Conservation (phyloP, 2,113 vertebrate species). For the Malurus cyaneus region DNA sequence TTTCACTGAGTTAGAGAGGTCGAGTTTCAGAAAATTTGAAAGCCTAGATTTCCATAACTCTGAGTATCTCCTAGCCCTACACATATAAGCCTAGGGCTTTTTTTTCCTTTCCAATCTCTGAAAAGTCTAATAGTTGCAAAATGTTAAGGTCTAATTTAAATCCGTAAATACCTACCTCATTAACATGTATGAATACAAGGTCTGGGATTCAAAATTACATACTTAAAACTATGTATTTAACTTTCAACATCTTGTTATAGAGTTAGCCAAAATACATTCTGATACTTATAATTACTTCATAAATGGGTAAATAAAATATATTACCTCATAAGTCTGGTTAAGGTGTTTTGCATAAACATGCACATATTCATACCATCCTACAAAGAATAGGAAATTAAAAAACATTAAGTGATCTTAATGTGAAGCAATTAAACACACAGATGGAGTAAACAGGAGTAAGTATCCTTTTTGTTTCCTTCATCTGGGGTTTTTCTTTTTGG, state of each 20-base stretch:
- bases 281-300: neutral
- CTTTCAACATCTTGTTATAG: neutral
- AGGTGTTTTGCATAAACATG: slow-evolving; percentile 95
- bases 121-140: neutral
- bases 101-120: neutral
- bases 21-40: neutral
- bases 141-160: neutral
- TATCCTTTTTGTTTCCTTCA: neutral
- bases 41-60: neutral
- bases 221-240: neutral
- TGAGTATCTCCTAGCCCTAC: neutral
- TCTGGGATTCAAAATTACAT: neutral
- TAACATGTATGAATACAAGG: neutral
- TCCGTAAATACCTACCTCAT: neutral
- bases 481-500: neutral
- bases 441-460: neutral
- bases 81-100: neutral
- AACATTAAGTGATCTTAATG: neutral
- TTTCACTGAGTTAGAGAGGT: neutral
- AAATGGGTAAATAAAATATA: slow-evolving; percentile 5
- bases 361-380: slow-evolving; percentile 93
- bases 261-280: neutral
- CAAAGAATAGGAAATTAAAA: slow-evolving; percentile 56
- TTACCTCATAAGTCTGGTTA: slow-evolving; percentile 93
- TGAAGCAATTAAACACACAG: neutral